Evolutionary conservation across 2,113 vertebrate species (phyloP).

Genomic region (Parotia lawesii): DNA sequence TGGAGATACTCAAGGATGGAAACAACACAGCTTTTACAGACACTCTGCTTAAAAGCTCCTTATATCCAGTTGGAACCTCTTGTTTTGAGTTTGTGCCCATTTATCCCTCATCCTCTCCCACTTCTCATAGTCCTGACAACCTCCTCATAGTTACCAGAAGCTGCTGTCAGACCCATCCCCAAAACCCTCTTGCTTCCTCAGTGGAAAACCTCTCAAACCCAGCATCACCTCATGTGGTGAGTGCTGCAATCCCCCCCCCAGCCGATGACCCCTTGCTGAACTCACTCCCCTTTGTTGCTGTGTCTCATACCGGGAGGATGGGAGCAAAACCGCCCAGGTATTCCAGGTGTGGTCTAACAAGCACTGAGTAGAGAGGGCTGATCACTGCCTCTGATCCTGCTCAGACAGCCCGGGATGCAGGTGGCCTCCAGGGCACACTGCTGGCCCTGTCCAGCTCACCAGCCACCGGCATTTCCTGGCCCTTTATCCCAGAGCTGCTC

Average conservation of each 20-base stretch:
- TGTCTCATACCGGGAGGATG: fast-evolving
- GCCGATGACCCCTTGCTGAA: neutral
- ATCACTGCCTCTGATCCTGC: neutral
- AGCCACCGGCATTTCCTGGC: neutral
- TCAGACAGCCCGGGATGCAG: fast-evolving
- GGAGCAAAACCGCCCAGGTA: neutral
- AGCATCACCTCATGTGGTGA: fast-evolving
- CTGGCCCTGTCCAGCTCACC: neutral
- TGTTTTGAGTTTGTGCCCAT: neutral
- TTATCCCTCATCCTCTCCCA: neutral
- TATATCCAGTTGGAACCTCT: neutral
- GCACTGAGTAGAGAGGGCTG: neutral
- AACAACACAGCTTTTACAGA: neutral
- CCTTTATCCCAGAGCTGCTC: neutral
- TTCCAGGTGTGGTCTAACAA: neutral
- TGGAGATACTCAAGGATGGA: neutral
- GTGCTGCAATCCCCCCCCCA: neutral
- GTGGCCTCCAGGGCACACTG: neutral
- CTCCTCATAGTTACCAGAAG: neutral
- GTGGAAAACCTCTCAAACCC: neutral
- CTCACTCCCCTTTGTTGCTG: fast-evolving
- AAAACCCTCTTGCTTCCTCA: neutral
- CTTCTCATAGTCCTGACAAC: neutral
- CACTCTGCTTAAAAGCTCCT: neutral
- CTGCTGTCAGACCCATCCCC: neutral